Base-by-base conservation (phyloP, 1,140 invertebrate genomes). In the Conopomorpha cramerella region DNA sequence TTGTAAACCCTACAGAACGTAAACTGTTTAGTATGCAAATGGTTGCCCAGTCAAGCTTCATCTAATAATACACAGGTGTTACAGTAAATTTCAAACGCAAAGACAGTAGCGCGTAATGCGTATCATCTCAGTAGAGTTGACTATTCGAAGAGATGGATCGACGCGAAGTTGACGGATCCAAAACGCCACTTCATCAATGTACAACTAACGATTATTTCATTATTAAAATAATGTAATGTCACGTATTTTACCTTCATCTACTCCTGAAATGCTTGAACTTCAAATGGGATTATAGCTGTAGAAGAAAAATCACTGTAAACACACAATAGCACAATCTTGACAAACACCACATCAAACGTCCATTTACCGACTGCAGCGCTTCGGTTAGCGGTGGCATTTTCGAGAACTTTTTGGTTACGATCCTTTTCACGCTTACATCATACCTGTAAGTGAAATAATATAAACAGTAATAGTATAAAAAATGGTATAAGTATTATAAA, bases 291-390 rank as follows among this genome's bases (percentile, higher is more conserved):
- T 70, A 70, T 66, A 73, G 45, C 66, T 61, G 65, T 60, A 54
- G 51, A 59, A 51, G 64, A 61, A 72, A 65, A 35, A 57, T 68
- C 67, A 71, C 73, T 71, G 73, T 74, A 78, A 78, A 78, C 73
- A 78, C 67, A 76, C 70, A 74, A 74, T 58, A 70, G 62, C 68
- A 74, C 73, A 71, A 72, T 63, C 71, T 76, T 76, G 70, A 76
- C 71, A 76, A 70, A 74, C 74, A 78, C 74, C 60, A 78, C 74
- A 76, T 76, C 70, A 76, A 78, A 76, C 74, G 71, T 74, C 68
- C 74, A 78, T 76, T 78, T 74, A 76, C 70, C 66, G 66, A 76
- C 74, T 76, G 58, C 59, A 73, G 74, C 74, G 70, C 66, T 66
- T 51, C 56, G 46, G 51, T 60, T 55, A 53, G 39, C 41, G 47